These are phyloP conservation scores for Orycteropus afer DNA, from an alignment of 2,113 vertebrate genomes.

Conservation along the genomic window DNA sequence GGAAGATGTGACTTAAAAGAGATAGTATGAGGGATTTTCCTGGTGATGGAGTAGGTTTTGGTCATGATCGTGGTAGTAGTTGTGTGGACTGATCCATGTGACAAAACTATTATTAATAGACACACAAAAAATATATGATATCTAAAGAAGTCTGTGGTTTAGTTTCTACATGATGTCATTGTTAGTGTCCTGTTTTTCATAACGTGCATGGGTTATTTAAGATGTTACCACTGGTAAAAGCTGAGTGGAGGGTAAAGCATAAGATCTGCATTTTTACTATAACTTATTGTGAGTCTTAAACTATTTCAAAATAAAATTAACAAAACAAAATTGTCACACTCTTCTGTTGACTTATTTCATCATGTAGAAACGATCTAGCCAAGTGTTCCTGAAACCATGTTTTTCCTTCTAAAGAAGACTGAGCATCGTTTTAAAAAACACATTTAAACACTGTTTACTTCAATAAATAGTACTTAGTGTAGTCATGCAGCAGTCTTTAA, in stretches of 20 bases:
- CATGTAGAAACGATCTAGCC: background rate
- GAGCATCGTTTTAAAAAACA: constrained; percentile 15
- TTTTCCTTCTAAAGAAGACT: constrained; percentile 43
- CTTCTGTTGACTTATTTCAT: background rate
- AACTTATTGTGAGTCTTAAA: background rate
- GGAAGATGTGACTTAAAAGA: no score
- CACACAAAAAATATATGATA: background rate
- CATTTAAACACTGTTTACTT: constrained; percentile 1
- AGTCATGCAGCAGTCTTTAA: background rate
- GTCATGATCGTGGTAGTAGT: no score
- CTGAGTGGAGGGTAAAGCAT: background rate
- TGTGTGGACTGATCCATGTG: no score
- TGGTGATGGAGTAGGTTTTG: no score
- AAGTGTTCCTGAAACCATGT: background rate
- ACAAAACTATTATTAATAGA: no score
- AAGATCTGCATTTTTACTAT: background rate
- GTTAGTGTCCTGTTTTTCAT: background rate
- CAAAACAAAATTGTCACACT: background rate
- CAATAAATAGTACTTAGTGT: background rate
- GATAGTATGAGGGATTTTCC: no score
- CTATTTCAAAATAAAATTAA: constrained; percentile 5
- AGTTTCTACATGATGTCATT: background rate
- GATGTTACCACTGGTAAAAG: background rate
- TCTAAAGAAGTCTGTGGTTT: background rate
- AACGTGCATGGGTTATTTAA: background rate